phyloP scores from a whole-genome alignment of 2,797 vertebrate species.

The Bucorvus abyssinicus region DNA sequence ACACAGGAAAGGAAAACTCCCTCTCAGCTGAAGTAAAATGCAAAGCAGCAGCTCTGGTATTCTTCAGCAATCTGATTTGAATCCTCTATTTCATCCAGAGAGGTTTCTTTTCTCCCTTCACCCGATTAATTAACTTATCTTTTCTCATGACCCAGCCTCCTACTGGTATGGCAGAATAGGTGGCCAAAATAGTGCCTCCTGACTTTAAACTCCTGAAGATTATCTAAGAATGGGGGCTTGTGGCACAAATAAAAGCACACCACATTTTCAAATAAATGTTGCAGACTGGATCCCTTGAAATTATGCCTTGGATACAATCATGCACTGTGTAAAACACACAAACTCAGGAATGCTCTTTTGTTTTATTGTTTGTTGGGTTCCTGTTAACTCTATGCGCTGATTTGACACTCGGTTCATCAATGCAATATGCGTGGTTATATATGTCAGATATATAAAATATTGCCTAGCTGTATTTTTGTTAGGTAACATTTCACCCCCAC shows the following conservation, averaged over 20 bases:
- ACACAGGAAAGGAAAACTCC: background rate
- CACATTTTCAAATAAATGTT: background rate
- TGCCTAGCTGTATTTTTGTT: background rate
- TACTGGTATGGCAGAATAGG: background rate
- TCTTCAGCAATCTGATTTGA: background rate
- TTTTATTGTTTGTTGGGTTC: background rate
- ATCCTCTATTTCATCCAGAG: background rate
- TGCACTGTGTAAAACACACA: background rate
- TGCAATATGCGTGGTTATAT: background rate
- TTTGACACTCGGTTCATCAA: background rate
- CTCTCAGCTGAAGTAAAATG: background rate
- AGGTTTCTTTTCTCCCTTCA: background rate
- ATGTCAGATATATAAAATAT: background rate
- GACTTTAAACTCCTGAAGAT: background rate
- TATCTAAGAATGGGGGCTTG: background rate
- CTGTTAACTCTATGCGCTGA: background rate
- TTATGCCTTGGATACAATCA: background rate
- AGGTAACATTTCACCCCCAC: background rate
- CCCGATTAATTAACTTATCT: background rate
- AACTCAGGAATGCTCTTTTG: background rate
- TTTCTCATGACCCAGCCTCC: background rate
- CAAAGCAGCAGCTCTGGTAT: background rate
- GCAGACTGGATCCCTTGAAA: background rate
- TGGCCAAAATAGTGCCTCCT: background rate
- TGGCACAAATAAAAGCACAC: background rate